phyloP scores from a whole-genome alignment of 2,113 vertebrate species.

The Chiloscyllium plagiosum region DNA sequence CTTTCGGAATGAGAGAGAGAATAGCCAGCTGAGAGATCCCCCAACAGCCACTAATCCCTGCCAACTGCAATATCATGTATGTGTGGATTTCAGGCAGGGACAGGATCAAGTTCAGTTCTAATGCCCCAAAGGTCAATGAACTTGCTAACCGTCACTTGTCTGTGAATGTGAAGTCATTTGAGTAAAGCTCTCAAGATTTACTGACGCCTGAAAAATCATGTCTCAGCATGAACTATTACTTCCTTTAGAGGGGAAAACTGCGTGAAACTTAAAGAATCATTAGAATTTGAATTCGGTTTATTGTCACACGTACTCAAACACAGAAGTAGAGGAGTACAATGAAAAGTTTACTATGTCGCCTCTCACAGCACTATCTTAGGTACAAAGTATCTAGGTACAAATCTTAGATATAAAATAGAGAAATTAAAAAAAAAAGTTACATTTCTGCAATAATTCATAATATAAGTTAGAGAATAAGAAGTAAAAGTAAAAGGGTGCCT shows the following conservation, averaged over 20 bases:
- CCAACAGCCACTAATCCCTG: background rate
- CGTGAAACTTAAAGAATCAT: background rate
- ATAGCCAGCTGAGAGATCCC: background rate
- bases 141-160: background rate
- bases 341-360: too few relatives aligned
- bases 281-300: too few relatives aligned
- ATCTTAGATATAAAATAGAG: too few relatives aligned
- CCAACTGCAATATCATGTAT: background rate
- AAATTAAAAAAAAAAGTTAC: too few relatives aligned
- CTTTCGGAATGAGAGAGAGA: background rate
- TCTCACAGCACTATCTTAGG: too few relatives aligned
- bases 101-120: background rate
- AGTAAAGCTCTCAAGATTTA: background rate
- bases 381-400: too few relatives aligned
- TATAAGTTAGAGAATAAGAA: too few relatives aligned
- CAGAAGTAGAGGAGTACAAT: too few relatives aligned
- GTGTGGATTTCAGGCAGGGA: background rate
- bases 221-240: background rate
- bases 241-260: background rate
- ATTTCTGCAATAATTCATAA: too few relatives aligned
- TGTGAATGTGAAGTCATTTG: slow-evolving; percentile 15
- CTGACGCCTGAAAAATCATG: background rate
- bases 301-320: too few relatives aligned
- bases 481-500: background rate
- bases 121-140: background rate